Conservation (phyloP, 2,888 invertebrate species). For the Augochlorella aurata region DNA sequence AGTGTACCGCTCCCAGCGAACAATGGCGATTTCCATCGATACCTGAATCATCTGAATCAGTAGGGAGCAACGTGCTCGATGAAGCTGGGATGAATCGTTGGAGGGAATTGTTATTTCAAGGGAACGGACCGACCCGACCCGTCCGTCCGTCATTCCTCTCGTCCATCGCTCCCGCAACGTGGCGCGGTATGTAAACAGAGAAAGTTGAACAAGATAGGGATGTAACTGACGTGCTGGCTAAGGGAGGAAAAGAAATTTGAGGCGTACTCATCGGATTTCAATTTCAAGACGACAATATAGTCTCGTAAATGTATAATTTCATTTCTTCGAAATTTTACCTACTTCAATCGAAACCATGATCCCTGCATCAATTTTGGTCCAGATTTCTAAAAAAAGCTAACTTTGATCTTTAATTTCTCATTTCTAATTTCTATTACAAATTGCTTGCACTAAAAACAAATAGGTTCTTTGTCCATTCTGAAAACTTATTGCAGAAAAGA, state of each 20-base stretch:
- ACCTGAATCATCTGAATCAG: constrained; percentile 10
- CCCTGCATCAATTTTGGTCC: too few species aligned
- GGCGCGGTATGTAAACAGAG: constrained; percentile 76
- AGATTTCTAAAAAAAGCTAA: too few species aligned
- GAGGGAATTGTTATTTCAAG: constrained; percentile 78
- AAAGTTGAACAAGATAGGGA: constrained; percentile 73
- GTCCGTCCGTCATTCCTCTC: constrained; percentile 69
- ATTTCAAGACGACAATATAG: not conserved
- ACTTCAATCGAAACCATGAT: not conserved
- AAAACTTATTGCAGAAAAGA: too few species aligned
- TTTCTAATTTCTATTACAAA: too few species aligned
- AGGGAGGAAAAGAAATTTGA: constrained; percentile 54
- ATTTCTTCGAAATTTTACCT: not conserved
- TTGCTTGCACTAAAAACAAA: too few species aligned
- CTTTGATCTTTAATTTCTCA: too few species aligned
- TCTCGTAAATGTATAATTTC: constrained; percentile 11
- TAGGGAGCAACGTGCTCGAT: constrained; percentile 6
- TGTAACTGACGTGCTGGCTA: constrained; percentile 58
- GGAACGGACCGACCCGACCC: constrained; percentile 59
- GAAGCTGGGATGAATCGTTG: constrained; percentile 32
- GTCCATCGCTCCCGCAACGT: constrained; percentile 72
- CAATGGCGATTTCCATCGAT: constrained; percentile 23
- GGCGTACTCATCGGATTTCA: too few species aligned
- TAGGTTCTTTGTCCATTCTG: too few species aligned
- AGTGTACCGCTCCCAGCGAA: not conserved